These are phyloP conservation scores for Brevipalpus yothersi DNA, from an alignment of 1,140 invertebrate genomes.

Conservation along the genomic window DNA sequence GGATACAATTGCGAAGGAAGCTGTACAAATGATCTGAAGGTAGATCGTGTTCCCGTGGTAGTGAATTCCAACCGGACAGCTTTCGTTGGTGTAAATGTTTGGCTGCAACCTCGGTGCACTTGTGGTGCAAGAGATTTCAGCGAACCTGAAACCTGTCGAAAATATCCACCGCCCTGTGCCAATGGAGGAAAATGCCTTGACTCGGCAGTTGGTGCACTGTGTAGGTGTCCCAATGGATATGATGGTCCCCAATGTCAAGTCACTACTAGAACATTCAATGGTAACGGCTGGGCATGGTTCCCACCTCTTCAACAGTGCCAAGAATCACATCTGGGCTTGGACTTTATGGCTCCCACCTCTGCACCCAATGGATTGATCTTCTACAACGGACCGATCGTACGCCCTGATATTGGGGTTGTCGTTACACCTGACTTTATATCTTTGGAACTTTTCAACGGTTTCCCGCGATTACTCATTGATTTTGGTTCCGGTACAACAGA, in stretches of 20 bases:
- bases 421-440: slow-evolving; percentile 59
- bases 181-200: slow-evolving; percentile 57
- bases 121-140: slow-evolving; percentile 67
- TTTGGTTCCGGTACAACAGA: slow-evolving; percentile 83
- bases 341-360: slow-evolving; percentile 63
- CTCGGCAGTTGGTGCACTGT: slow-evolving; percentile 24
- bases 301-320: slow-evolving; percentile 85
- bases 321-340: slow-evolving; percentile 70
- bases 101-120: slow-evolving; percentile 49
- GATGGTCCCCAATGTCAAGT: slow-evolving; percentile 86
- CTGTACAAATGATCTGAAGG: slow-evolving; percentile 71
- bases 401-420: slow-evolving; percentile 45
- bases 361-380: slow-evolving; percentile 59
- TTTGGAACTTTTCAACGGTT: slow-evolving; percentile 65
- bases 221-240: slow-evolving; percentile 67
- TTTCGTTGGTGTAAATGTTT: slow-evolving; percentile 62
- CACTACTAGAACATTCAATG: slow-evolving; percentile 51
- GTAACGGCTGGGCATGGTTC: slow-evolving; percentile 86
- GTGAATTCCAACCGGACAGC: slow-evolving; percentile 90
- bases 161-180: slow-evolving; percentile 49
- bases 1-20: slow-evolving; percentile 78
- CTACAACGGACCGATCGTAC: slow-evolving; percentile 86
- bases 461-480: slow-evolving; percentile 66
- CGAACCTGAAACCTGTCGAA: slow-evolving; percentile 61
- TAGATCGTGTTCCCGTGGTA: slow-evolving; percentile 66